A percentile compares a stretch with the other conserved stretches of the same genome.
Conservation (phyloP, 2,888 invertebrate species). For the Cosmopolites sordidus region DNA sequence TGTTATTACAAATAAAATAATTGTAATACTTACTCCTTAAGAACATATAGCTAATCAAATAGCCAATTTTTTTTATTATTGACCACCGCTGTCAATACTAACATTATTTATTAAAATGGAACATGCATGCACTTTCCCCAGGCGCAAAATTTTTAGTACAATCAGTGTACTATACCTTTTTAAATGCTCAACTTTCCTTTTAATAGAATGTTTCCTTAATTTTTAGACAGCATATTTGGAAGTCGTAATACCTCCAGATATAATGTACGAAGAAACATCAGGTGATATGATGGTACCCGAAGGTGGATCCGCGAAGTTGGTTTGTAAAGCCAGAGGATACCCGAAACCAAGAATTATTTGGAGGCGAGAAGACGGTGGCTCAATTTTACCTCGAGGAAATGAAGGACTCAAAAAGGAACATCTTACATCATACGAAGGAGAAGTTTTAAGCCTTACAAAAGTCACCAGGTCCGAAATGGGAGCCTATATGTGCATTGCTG, state of each 20-base stretch:
- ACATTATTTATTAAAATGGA: too few relatives aligned
- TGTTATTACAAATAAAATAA: too few relatives aligned
- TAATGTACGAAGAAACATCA: constrained; percentile 83
- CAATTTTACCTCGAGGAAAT: constrained; percentile 68
- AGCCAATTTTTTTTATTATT: too few relatives aligned
- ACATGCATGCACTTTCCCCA: too few relatives aligned
- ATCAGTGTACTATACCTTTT: too few relatives aligned
- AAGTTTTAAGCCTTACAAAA: constrained; percentile 75
- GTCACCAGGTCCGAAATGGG: constrained; percentile 88
- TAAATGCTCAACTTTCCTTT: too few relatives aligned
- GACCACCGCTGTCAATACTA: too few relatives aligned
- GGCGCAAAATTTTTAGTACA: too few relatives aligned
- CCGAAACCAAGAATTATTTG: constrained; percentile 82
- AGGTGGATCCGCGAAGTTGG: constrained; percentile 80
- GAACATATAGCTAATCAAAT: too few relatives aligned
- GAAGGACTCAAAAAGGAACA: constrained; percentile 72
- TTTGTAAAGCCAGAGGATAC: constrained; percentile 80
- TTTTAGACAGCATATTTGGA: constrained; percentile 63
- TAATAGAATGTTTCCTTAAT: too few relatives aligned
- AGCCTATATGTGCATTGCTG: constrained; percentile 82
- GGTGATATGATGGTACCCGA: constrained; percentile 95
- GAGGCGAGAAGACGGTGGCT: constrained; percentile 81
- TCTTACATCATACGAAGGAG: constrained; percentile 72
- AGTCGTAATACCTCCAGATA: constrained; percentile 88
- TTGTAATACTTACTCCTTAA: too few relatives aligned